These are phyloP conservation scores for Monopterus albus DNA, from an alignment of 2,113 vertebrate genomes.

Conservation along the genomic window DNA sequence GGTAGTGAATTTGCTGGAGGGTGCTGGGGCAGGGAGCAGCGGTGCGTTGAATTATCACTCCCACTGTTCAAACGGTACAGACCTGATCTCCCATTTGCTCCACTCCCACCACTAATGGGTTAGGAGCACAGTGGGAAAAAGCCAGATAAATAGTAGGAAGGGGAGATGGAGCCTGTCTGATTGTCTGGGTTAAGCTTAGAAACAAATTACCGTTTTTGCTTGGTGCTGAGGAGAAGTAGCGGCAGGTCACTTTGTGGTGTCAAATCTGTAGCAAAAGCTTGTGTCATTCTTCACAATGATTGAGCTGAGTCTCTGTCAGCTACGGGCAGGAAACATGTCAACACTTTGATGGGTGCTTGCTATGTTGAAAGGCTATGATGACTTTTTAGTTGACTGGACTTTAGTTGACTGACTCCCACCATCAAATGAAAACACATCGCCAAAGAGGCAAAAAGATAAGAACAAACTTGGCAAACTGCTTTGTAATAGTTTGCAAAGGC, in stretches of 20 bases:
- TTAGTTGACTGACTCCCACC: constrained; percentile 57
- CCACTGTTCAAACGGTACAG: constrained; percentile 68
- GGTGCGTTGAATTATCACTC: constrained; percentile 77
- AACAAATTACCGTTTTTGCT: constrained; percentile 64
- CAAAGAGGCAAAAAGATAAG: constrained; percentile 63
- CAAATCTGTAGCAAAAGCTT: constrained; percentile 74
- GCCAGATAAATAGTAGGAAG: constrained; percentile 1
- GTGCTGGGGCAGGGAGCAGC: constrained; percentile 65
- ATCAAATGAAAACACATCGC: constrained; percentile 57
- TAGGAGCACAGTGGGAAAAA: constrained; percentile 60
- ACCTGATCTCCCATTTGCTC: constrained; percentile 66
- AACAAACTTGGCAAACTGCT: constrained; percentile 57
- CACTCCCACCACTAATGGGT: constrained; percentile 71
- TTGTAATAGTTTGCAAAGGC: constrained; percentile 64
- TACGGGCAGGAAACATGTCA: constrained; percentile 74
- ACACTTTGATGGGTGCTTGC: constrained; percentile 72
- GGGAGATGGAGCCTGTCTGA: constrained; percentile 21
- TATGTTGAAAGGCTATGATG: constrained; percentile 71
- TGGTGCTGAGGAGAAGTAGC: constrained; percentile 32
- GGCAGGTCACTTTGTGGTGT: constrained; percentile 66
- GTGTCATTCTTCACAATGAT: constrained; percentile 68
- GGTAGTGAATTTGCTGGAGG: constrained; percentile 79
- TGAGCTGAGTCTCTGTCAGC: constrained; percentile 69
- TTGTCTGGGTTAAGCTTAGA: constrained; percentile 66
- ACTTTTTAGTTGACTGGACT: constrained; percentile 75